phyloP scores from a whole-genome alignment of 2,888 invertebrate genomes.

The Erebia ligea region DNA sequence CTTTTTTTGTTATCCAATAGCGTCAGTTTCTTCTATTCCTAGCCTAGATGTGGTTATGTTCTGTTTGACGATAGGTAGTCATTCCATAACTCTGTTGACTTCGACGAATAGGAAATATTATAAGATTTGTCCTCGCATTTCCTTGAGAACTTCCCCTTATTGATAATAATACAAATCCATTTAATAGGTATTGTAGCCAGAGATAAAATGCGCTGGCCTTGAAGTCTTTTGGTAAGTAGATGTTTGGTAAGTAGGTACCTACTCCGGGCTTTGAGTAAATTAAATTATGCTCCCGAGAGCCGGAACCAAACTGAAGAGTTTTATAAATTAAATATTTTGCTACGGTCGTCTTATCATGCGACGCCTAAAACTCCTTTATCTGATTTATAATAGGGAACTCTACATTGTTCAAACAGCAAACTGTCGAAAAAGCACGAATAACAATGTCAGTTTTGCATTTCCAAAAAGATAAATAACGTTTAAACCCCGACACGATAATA shows the following conservation, averaged over 20 bases:
- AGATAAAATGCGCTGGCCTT: too few species aligned
- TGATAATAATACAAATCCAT: too few species aligned
- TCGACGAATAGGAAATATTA: too few species aligned
- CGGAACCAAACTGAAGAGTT: neutral
- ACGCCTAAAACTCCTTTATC: neutral
- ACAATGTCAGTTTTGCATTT: neutral
- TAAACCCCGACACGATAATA: neutral
- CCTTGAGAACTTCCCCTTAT: too few species aligned
- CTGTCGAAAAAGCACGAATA: neutral
- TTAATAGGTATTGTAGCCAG: too few species aligned
- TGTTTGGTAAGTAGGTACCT: too few species aligned
- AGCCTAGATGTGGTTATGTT: too few species aligned
- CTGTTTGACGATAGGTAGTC: too few species aligned
- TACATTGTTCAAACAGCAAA: slow-evolving; percentile 1
- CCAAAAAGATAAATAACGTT: neutral
- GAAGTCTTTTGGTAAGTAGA: too few species aligned
- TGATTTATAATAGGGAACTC: neutral
- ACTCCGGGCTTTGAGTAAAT: neutral
- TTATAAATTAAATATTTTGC: slow-evolving; percentile 6
- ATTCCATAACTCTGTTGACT: too few species aligned
- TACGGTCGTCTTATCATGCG: neutral
- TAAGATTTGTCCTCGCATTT: too few species aligned
- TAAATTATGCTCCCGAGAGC: neutral
- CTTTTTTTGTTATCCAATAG: neutral
- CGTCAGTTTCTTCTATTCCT: neutral